A percentile compares a stretch with the other conserved stretches of the same genome.
These are phyloP conservation scores for Kradibia gibbosae DNA, from an alignment of 1,140 invertebrate species.

Conservation along the genomic window DNA sequence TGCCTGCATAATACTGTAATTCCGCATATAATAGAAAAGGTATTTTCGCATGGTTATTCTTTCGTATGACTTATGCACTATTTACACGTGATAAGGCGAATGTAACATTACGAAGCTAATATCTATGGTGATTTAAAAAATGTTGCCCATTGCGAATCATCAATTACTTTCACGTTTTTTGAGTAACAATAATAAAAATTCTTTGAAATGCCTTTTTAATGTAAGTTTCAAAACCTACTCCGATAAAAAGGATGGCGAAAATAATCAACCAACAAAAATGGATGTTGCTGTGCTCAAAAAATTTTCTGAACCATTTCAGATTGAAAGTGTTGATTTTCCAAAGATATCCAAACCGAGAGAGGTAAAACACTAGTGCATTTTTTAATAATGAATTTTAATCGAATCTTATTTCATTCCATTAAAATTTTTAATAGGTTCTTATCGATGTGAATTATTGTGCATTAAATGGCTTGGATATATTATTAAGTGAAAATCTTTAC, in stretches of 20 bases:
- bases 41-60: no score
- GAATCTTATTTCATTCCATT: neutral
- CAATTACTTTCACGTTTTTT: slow-evolving; percentile 53
- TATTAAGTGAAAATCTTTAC: slow-evolving; percentile 72
- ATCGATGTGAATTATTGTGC: slow-evolving; percentile 75
- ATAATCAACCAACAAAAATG: slow-evolving; percentile 50
- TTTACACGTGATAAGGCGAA: no score
- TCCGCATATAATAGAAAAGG: no score
- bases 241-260: slow-evolving; percentile 8
- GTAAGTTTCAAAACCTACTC: slow-evolving; percentile 48
- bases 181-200: slow-evolving; percentile 44
- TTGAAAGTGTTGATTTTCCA: slow-evolving; percentile 65
- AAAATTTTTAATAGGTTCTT: slow-evolving; percentile 69
- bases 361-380: slow-evolving; percentile 55
- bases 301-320: slow-evolving; percentile 67
- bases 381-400: slow-evolving; percentile 9
- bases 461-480: slow-evolving; percentile 76
- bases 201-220: slow-evolving; percentile 30
- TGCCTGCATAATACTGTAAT: no score
- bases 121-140: slow-evolving; percentile 24
- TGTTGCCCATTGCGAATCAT: slow-evolving; percentile 52
- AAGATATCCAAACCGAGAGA: slow-evolving; percentile 64
- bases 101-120: no score
- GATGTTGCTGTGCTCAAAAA: slow-evolving; percentile 72
- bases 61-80: no score